These are phyloP conservation scores for Volucella inanis DNA, from an alignment of 2,888 invertebrate species.

Conservation along the genomic window DNA sequence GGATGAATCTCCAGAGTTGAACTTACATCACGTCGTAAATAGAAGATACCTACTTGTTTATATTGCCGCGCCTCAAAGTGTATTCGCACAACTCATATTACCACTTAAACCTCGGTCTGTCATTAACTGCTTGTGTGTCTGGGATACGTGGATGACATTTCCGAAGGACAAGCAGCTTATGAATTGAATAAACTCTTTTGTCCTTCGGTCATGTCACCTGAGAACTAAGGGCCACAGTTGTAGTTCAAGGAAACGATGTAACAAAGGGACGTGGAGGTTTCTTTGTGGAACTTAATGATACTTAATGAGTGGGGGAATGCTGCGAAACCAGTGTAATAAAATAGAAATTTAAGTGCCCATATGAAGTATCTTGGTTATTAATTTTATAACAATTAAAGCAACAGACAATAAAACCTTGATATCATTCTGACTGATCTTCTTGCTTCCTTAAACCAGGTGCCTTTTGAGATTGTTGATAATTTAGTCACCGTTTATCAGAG, in stretches of 20 bases:
- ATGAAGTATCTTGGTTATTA: too few species aligned
- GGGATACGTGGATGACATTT: background rate
- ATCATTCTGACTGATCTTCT: too few species aligned
- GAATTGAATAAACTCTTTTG: conserved; percentile 1
- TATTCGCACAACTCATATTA: background rate
- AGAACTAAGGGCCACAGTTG: background rate
- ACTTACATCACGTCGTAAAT: conserved; percentile 34
- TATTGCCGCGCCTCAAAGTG: conserved; percentile 1
- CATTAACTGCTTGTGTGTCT: background rate
- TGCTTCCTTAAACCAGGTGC: too few species aligned
- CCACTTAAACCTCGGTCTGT: conserved; percentile 1
- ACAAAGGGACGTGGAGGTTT: background rate
- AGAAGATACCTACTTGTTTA: too few species aligned
- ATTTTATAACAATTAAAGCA: too few species aligned
- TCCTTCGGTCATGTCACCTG: conserved; percentile 16
- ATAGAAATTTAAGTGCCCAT: too few species aligned
- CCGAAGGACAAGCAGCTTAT: background rate
- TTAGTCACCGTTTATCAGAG: too few species aligned
- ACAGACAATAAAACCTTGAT: too few species aligned
- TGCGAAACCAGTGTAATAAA: background rate
- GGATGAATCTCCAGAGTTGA: conserved; percentile 22
- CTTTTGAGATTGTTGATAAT: too few species aligned
- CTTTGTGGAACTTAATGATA: background rate
- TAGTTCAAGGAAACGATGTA: conserved; percentile 23
- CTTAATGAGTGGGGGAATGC: background rate